Conservation (phyloP, 2,888 invertebrate species). For the Actias luna region DNA sequence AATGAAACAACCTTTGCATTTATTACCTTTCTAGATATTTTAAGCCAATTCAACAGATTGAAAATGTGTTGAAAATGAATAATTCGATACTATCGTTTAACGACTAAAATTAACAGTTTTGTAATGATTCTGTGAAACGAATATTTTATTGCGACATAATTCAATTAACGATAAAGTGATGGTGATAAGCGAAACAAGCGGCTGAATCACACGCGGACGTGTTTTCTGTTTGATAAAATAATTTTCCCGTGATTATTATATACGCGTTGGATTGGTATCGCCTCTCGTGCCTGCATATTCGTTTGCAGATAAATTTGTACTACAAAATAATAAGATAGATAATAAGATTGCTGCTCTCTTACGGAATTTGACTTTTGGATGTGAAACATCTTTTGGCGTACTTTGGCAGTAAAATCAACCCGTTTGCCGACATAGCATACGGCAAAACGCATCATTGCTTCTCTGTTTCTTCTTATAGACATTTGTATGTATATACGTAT, state of each 20-base stretch:
- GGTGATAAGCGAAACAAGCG: neutral
- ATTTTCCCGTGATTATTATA: conserved; percentile 11
- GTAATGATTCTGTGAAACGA: neutral
- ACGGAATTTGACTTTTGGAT: too few species aligned
- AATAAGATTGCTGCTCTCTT: too few species aligned
- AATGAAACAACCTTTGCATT: too few species aligned
- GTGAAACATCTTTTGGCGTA: too few species aligned
- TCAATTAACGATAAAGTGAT: conserved; percentile 10
- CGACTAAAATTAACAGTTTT: neutral
- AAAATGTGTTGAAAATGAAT: neutral
- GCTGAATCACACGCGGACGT: conserved; percentile 16
- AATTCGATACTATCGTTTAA: neutral
- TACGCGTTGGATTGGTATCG: neutral
- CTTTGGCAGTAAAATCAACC: too few species aligned
- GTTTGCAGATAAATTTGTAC: neutral
- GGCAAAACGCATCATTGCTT: too few species aligned
- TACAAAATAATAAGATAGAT: neutral
- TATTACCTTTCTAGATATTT: too few species aligned
- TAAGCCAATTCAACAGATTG: too few species aligned
- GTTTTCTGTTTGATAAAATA: conserved; percentile 14
- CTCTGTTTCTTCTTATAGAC: too few species aligned
- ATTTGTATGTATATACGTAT: too few species aligned
- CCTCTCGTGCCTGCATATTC: neutral
- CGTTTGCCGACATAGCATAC: too few species aligned
- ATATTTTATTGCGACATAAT: conserved; percentile 13